Percentiles rank a stretch among this genome's conserved stretches.
Conservation (phyloP, 2,888 invertebrate species). For the Drosophila neonasuta region DNA sequence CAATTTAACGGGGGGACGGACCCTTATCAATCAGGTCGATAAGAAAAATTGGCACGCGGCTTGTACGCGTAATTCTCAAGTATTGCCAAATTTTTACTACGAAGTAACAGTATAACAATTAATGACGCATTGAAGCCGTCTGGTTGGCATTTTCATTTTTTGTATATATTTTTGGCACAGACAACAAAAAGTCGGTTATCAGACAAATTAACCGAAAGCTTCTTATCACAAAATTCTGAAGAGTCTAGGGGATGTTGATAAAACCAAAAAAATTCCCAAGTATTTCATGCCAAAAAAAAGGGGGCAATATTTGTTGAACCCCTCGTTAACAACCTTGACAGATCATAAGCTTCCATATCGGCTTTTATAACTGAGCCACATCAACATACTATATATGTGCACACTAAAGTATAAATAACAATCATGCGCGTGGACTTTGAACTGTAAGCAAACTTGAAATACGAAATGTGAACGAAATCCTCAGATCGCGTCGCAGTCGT, state of each 20-base stretch:
- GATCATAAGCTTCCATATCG: slow-evolving; percentile 15
- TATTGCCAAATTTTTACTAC: slow-evolving; percentile 47
- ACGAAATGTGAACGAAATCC: slow-evolving; percentile 16
- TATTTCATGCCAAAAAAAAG: slow-evolving; percentile 2
- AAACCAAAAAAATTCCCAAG: slow-evolving; percentile 18
- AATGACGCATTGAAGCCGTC: slow-evolving; percentile 56
- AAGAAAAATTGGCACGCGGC: slow-evolving; percentile 34
- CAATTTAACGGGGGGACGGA: slow-evolving; percentile 40
- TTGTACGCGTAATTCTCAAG: slow-evolving; percentile 33
- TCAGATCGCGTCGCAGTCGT: slow-evolving; percentile 1
- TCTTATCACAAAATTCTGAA: slow-evolving; percentile 14
- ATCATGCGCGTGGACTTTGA: slow-evolving; percentile 60
- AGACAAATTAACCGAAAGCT: slow-evolving; percentile 4
- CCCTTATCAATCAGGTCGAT: slow-evolving; percentile 27
- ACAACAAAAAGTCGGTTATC: slow-evolving; percentile 42
- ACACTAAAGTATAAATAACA: no score
- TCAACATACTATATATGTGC: not conserved
- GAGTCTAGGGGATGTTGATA: slow-evolving; percentile 1
- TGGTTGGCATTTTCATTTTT: slow-evolving; percentile 32
- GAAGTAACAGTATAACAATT: slow-evolving; percentile 39
- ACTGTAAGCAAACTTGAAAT: slow-evolving; percentile 55
- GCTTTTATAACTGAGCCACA: slow-evolving; percentile 12
- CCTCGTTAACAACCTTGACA: slow-evolving; percentile 22
- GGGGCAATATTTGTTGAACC: slow-evolving; percentile 3
- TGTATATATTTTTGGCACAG: slow-evolving; percentile 23